Evolutionary conservation across 2,888 invertebrate species (phyloP), one percentile per base, ranked within the genome.

Genomic region (Amblyjoppa fuscipennis): DNA sequence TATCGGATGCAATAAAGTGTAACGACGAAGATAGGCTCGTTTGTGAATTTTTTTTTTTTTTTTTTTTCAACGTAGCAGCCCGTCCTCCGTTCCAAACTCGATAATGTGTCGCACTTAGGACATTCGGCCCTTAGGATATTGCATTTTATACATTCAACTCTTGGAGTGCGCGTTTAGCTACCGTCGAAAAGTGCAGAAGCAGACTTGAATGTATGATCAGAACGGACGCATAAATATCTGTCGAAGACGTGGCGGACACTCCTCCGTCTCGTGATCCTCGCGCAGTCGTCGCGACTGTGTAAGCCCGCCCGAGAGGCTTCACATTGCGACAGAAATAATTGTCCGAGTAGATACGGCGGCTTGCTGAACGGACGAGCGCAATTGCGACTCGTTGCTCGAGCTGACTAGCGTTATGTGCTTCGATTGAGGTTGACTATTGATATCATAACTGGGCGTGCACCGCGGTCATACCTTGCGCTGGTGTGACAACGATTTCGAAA

Each of bases 161-260:
- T 6, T 11, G 49, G 13, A 16, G 51, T 66, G 66, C 64, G 38
- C 75, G 66, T 76, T 66, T 51, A 34, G 66, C 38, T 38, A 49
- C 20, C 66, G 75, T 11, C 64, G 31, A n/a, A 76, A 66, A 76
- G 34, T 66, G 66, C 66, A 66, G 38, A 7, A 6, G 75, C 75
- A 76, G 77, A 45, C 61, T 41, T 64, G 76, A 61, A 83, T 83
- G 59, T 70, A 51, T 69, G 69, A 83, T 82, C 76, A 64, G 73
- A 83, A 73, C 85, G 85, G 85, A 85, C 85, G 82, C 85, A 85
- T 85, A 85, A 85, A 85, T 85, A 85, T 83, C 71, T 74, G 75
- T 41, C 76, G 68, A 25, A 70, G 85, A 85, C 84, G 53, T 71
- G 71, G 51, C 71, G 76, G 76, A 77, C 68, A 51, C 76, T 81